Evolutionary conservation across 2,888 invertebrate genomes (phyloP).

Genomic region (Unio delphinus): DNA sequence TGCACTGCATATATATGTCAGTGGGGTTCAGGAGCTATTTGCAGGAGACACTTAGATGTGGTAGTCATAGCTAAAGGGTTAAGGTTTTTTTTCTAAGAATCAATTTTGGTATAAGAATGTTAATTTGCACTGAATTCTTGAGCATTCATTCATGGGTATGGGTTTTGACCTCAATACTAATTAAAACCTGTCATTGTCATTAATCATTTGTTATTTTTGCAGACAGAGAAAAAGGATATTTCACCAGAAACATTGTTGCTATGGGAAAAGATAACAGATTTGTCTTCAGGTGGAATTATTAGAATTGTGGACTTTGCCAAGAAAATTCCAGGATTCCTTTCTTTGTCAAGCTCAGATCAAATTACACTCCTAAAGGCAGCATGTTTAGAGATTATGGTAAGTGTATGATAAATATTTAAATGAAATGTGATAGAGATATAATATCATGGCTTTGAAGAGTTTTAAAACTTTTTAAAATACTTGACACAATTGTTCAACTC

Average conservation of each 20-base stretch:
- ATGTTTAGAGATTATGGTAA: constrained; percentile 70
- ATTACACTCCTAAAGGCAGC: constrained; percentile 69
- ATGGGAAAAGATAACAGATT: constrained; percentile 68
- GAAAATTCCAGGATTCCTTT: constrained; percentile 64
- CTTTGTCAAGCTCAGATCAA: constrained; percentile 65
- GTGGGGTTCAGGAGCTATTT: no score
- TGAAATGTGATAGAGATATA: background rate
- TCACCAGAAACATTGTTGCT: constrained; percentile 47
- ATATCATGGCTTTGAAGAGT: background rate
- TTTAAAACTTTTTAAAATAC: background rate
- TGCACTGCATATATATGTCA: no score
- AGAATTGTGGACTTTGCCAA: constrained; percentile 70
- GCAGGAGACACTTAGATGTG: no score
- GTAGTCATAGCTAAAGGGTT: no score
- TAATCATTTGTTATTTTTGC: constrained; percentile 14
- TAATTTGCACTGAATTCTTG: no score
- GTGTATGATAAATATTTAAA: constrained; percentile 8
- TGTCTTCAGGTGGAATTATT: constrained; percentile 66
- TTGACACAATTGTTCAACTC: no score
- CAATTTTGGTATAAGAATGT: no score
- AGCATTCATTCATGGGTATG: no score
- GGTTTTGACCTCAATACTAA: no score
- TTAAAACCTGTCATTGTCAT: no score
- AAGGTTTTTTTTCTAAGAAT: no score
- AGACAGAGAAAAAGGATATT: constrained; percentile 40